phyloP scores from a whole-genome alignment of 1,140 invertebrate genomes.

The Zaprionus ghesquierei region DNA sequence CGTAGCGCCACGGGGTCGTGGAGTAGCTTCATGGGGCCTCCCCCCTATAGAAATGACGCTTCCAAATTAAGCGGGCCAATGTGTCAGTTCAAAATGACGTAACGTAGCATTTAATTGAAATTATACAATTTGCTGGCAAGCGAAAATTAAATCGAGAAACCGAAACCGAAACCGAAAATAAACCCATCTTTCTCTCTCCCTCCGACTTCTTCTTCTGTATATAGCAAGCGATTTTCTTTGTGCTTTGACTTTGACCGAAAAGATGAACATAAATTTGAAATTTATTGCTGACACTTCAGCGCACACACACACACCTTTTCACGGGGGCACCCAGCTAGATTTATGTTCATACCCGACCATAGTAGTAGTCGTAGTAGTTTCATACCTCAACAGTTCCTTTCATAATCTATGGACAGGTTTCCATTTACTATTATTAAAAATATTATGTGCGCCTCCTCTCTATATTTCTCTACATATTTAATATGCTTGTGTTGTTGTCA shows the following conservation, averaged over 20 bases:
- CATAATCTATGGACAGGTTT: slow-evolving; percentile 62
- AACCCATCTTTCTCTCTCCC: not conserved
- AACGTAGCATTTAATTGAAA: slow-evolving; percentile 58
- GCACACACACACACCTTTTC: slow-evolving; percentile 59
- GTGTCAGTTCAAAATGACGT: slow-evolving; percentile 53
- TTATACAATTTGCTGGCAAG: slow-evolving; percentile 2
- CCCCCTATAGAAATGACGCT: too few species aligned
- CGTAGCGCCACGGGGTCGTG: too few species aligned
- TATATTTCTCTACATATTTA: slow-evolving; percentile 25
- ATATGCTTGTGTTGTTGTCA: slow-evolving; percentile 39
- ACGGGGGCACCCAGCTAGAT: slow-evolving; percentile 52
- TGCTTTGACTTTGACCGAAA: slow-evolving; percentile 37
- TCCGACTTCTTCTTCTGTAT: not conserved
- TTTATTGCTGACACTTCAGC: slow-evolving; percentile 70
- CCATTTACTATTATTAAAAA: slow-evolving; percentile 48
- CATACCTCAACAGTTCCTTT: slow-evolving; percentile 76
- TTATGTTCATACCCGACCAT: slow-evolving; percentile 54
- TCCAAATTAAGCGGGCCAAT: slow-evolving; percentile 34
- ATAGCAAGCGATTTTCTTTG: slow-evolving; percentile 29
- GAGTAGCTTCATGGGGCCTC: too few species aligned
- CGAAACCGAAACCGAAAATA: not conserved
- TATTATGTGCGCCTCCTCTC: not conserved
- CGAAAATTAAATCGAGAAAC: not conserved
- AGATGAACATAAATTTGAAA: slow-evolving; percentile 74
- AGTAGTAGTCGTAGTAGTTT: slow-evolving; percentile 25